Base-by-base conservation (phyloP, 2,797 vertebrate species). In the Peromyscus eremicus region DNA sequence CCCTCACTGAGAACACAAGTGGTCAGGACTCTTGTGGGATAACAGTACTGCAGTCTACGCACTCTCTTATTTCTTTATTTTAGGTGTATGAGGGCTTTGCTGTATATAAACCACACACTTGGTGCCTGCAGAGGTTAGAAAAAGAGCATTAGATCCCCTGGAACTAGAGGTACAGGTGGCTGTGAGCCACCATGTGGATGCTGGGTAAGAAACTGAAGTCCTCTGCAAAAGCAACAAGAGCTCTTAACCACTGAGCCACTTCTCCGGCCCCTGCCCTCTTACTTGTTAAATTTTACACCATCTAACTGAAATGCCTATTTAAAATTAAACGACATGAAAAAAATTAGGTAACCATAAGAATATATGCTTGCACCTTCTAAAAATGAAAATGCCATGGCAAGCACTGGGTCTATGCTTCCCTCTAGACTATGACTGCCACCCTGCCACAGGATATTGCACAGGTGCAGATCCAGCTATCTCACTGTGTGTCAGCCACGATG, bases 401-500 rank as follows among this genome's bases (percentile, higher is more conserved):
- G n/a, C 34, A 32, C 6, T 83, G 16, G 16, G 68, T 80, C 64
- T 2, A 27, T 60, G 68, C 49, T 89, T 89, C 75, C 27, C 1
- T 16, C 27, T 11, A 32, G 25, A 29, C 43, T 68, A 11, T 10
- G 55, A n/a, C 14, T 60, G 70, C 60, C 16, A 12, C 21, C 52
- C 34, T 62, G 23, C 79, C 32, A 16, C 55, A 55, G 32, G 32
- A 94, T 94, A 8, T 4, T 32, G 82, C 60, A 70, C 94, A 97
- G 87, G 79, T 57, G 23, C 89, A 92, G 70, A 62, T 13, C 68
- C 6, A 17, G 27, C 57, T n/a, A 52, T 68, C 12, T 19, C 85
- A 94, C 97, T 97, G 97, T 97, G 97, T 96, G 14, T 16, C 90
- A 49, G 3, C 37, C 96, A 97, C 29, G 0, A 34, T 34, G 73